Percentiles rank a stretch among this genome's conserved stretches.
Conservation (phyloP, 1,140 invertebrate genomes). For the Drosophila santomea region DNA sequence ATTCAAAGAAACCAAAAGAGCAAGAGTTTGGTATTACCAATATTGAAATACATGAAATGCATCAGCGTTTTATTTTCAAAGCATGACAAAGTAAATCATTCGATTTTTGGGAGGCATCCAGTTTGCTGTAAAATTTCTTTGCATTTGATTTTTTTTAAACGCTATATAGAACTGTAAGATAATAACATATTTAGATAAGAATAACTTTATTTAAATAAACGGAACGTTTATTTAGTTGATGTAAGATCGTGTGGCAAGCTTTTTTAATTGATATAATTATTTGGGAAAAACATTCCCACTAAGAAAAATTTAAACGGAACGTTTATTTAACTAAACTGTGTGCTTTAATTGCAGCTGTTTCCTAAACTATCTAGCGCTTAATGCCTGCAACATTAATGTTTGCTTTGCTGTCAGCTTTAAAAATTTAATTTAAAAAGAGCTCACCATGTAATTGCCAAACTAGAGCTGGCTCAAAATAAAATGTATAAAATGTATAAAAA, state of each 20-base stretch:
- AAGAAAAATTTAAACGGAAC: no score
- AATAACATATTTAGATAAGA: no score
- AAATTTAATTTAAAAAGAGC: conserved; percentile 31
- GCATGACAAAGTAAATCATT: background rate
- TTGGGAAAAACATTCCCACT: no score
- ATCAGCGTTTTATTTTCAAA: conserved; percentile 5
- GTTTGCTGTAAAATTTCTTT: no score
- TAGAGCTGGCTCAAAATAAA: conserved; percentile 25
- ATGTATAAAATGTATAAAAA: conserved; percentile 19
- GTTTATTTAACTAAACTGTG: background rate
- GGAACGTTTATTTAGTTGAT: background rate
- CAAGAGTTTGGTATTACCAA: background rate
- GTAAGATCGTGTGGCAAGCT: no score
- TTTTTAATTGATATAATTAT: no score
- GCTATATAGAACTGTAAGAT: no score
- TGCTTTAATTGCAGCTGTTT: background rate
- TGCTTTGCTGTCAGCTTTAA: conserved; percentile 13
- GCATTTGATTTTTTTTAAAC: no score
- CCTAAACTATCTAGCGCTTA: background rate
- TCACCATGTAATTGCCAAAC: conserved; percentile 19
- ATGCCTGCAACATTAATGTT: background rate
- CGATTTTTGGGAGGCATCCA: no score
- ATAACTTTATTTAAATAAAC: no score
- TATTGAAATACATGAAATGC: conserved; percentile 3
- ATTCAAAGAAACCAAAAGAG: conserved; percentile 15